Percentiles rank a stretch among this genome's conserved stretches.
phyloP scores from a whole-genome alignment of 35 echinoderm and acorn worm genomes.

The Apostichopus japonicus region DNA sequence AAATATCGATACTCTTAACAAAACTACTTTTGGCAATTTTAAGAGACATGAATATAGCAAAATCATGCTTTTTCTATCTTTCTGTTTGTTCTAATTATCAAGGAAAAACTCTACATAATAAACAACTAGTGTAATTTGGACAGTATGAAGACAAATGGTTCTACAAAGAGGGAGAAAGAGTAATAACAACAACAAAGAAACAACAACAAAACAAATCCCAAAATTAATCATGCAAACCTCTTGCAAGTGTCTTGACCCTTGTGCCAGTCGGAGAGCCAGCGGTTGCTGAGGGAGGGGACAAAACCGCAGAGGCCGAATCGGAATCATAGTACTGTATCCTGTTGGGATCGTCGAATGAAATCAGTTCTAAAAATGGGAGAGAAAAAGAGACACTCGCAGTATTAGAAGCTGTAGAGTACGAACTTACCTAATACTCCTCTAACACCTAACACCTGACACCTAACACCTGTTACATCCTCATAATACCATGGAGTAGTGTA shows the following conservation, averaged over 20 bases:
- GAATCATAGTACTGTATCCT: constrained; percentile 16
- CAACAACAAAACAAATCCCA: background rate
- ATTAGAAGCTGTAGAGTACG: background rate
- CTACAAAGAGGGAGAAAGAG: background rate
- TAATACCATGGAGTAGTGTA: too few relatives aligned
- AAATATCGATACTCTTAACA: too few relatives aligned
- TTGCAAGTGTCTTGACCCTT: background rate
- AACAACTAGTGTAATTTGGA: background rate
- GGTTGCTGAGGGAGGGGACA: background rate
- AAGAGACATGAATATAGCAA: too few relatives aligned
- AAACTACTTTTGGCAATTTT: too few relatives aligned
- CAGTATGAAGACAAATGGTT: background rate
- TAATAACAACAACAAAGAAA: background rate
- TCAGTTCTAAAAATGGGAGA: constrained; percentile 7
- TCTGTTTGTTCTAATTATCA: too few relatives aligned
- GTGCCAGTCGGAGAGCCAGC: background rate
- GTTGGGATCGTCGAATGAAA: constrained; percentile 15
- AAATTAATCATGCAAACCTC: background rate
- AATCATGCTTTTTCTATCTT: too few relatives aligned
- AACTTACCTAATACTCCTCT: too few relatives aligned
- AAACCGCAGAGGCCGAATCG: background rate
- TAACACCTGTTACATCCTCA: too few relatives aligned
- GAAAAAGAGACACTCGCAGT: background rate
- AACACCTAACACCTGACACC: too few relatives aligned
- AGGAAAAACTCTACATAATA: too few relatives aligned